Evolutionary conservation across 2,888 invertebrate species (phyloP).

Genomic region (Ypsolopha sequella): DNA sequence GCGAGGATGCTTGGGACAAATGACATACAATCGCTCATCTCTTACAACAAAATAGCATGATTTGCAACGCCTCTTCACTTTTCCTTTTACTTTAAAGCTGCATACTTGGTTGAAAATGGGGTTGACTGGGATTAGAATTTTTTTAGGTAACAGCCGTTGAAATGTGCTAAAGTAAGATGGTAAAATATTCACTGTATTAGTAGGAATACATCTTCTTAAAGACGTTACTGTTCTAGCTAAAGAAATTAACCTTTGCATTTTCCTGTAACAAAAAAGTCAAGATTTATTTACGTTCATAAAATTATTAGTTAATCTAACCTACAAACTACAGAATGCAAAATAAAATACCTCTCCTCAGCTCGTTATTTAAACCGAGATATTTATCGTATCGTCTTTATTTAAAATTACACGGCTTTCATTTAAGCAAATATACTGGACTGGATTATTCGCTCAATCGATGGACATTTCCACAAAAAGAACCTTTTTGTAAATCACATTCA

Average conservation of each 20-base stretch:
- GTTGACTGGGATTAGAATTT: conserved; percentile 25
- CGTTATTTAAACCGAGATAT: no score
- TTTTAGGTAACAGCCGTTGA: conserved; percentile 20
- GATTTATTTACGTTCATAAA: no score
- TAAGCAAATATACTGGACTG: no score
- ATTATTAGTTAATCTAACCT: no score
- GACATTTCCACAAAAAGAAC: no score
- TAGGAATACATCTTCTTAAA: conserved; percentile 15
- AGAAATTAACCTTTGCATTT: conserved; percentile 35
- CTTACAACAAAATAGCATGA: conserved; percentile 81
- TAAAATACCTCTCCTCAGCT: no score
- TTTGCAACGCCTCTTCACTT: conserved; percentile 78
- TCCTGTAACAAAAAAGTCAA: conserved; percentile 6
- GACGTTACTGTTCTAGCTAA: conserved; percentile 24
- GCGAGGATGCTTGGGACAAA: conserved; percentile 81
- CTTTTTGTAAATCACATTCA: no score
- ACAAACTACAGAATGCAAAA: no score
- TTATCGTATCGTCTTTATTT: no score
- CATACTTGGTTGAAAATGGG: conserved; percentile 36
- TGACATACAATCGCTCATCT: conserved; percentile 76
- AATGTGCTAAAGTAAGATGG: conserved; percentile 22
- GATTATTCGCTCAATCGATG: no score
- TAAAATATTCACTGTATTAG: conserved; percentile 14
- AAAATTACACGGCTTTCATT: no score
- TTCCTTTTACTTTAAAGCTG: conserved; percentile 78